Evolutionary conservation across 2,888 invertebrate genomes (phyloP), one percentile per base, ranked within the genome.

Genomic region (Griposia aprilina): DNA sequence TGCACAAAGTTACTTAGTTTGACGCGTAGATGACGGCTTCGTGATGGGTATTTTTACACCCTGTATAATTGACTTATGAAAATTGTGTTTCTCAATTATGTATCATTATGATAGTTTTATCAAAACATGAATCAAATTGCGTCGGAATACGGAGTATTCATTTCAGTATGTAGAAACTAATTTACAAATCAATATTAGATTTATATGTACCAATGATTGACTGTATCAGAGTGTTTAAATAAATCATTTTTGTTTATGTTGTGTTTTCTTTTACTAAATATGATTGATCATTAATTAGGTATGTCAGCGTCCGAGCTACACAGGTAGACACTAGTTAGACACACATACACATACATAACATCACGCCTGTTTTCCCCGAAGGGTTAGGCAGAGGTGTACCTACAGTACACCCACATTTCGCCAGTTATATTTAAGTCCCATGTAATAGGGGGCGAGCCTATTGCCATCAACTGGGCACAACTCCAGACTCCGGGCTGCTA

Each of bases 231-330:
- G 74, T 66, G 62, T 75, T 80, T 67, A 55, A 85, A 82, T 84
- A 84, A 84, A 84, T 63, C 0, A 59, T 59, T 84, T 84, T 74
- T 80, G 70, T 74, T 80, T 69, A 84, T 63, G 7, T 52, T 50
- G 50, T 73, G 26, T 76, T 84, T 76, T 74, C 2, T 41, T 82
- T 66, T 60, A 20, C 8, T 8, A 52, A 13, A 13, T 23, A 17
- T 59, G 11, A 36, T 13, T 52, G 48, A 48, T 48, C 15, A 48
- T 48, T 20, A 13, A 52, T 17, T 10, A n/a, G 17, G 6, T 13
- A 36, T 36, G 30, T 55, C 8, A 55, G 30, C 23, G 30, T 36
- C 23, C 23, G 7, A 63, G 63, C 0, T n/a, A n/a, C 41, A 23
- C 23, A 65, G 1, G 41, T 7, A 23, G 13, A 36, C 10, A 41